These are phyloP conservation scores for Augochlorella aurata DNA, from an alignment of 2,888 invertebrate species.

Conservation along the genomic window DNA sequence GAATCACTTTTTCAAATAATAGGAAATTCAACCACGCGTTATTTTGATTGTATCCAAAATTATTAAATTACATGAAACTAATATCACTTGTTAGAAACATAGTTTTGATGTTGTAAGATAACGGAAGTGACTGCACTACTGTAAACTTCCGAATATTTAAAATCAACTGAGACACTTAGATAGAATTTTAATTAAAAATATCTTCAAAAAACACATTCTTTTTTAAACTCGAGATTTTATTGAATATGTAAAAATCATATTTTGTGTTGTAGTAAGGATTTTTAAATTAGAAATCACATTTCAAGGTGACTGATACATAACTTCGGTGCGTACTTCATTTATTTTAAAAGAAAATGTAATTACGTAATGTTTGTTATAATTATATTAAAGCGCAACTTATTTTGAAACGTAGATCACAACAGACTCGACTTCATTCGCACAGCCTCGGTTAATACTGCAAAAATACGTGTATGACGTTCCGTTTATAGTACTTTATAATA, in stretches of 20 bases:
- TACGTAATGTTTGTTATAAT: conserved; percentile 8
- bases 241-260: conserved; percentile 13
- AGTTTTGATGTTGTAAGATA: conserved; percentile 41
- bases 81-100: conserved; percentile 31
- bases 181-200: conserved; percentile 1
- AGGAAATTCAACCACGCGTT: conserved; percentile 14
- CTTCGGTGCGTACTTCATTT: conserved; percentile 31
- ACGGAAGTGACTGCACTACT: conserved; percentile 49
- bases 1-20: conserved; percentile 15
- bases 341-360: conserved; percentile 31
- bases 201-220: conserved; percentile 16
- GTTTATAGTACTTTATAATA: too few relatives aligned
- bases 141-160: conserved; percentile 50
- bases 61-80: conserved; percentile 39
- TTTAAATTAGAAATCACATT: conserved; percentile 17
- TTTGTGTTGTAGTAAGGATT: conserved; percentile 18
- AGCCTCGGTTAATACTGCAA: background rate
- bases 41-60: conserved; percentile 27
- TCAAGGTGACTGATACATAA: conserved; percentile 27
- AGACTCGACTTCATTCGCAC: background rate
- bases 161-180: conserved; percentile 26
- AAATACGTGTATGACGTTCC: background rate
- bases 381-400: background rate
- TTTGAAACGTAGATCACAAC: background rate
- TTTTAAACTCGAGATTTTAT: conserved; percentile 28